Base-by-base conservation (phyloP, 2,113 vertebrate species). In the Malurus melanocephalus region DNA sequence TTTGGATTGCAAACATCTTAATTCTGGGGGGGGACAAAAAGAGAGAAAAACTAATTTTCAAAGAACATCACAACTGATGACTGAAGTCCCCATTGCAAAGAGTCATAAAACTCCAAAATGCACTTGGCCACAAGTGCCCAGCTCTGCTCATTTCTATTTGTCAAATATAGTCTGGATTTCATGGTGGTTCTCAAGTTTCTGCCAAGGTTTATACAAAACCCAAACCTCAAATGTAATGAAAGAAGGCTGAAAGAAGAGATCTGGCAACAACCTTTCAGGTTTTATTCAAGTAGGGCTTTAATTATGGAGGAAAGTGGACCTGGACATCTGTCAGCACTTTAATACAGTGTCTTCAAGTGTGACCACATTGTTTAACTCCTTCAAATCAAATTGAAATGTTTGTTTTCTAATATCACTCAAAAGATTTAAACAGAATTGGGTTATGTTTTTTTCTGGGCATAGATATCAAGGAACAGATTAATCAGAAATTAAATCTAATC, bases 191-290 rank as follows among this genome's bases (percentile, higher is more conserved):
- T 97, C 96, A 94, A 82, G 78, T 97, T 97, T 97, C 96, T 96
- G 94, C 92, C 94, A 94, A 96, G 94, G 42, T 95, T 94, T 95
- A 93, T 83, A 96, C 89, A 96, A 95, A 95, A 95, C 82, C 64
- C 62, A 88, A 92, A 97, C 78, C 84, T 92, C 71, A 85, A 80
- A 89, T 26, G 52, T 97, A 98, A 98, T 98, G 97, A 98, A 97
- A 94, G 96, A 96, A 97, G 95, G 95, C 86, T 98, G 98, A 98
- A 98, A 98, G 97, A 98, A 97, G 97, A 96, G 97, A 96, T 96
- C 96, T 98, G 97, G 96, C 97, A 93, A 90, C 92, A 83, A 68
- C 92, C 85, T 93, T 94, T 95, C 95, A 96, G 94, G 68, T 97
- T 96, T 93, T 92, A 74, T 91, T 94, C 91, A 94, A 95, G 62